A percentile compares a stretch with the other conserved stretches of the same genome.
These are phyloP conservation scores for Etheostoma spectabile DNA, from an alignment of 2,113 vertebrate species.

Conservation along the genomic window DNA sequence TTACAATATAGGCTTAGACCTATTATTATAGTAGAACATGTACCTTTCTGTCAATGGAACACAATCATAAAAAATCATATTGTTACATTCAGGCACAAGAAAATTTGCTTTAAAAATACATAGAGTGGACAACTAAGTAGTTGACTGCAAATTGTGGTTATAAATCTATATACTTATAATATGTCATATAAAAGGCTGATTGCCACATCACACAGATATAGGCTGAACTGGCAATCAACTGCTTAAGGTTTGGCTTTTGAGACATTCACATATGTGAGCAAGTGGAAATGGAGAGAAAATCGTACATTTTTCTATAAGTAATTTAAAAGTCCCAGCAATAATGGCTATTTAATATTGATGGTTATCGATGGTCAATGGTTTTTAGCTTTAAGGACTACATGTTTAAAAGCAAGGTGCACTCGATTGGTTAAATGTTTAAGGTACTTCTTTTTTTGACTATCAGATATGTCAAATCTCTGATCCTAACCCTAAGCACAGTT, in stretches of 20 bases:
- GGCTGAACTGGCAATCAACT: neutral
- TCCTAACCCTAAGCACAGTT: too few relatives aligned
- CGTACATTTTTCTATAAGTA: neutral
- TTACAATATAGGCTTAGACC: neutral
- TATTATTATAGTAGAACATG: neutral
- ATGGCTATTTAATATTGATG: neutral
- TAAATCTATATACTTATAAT: neutral
- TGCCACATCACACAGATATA: neutral
- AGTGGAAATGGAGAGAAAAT: neutral
- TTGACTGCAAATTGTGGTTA: neutral
- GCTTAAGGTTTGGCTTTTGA: neutral
- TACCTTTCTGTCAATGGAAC: neutral
- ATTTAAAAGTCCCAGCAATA: neutral
- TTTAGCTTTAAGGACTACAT: constrained; percentile 7
- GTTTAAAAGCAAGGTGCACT: constrained; percentile 8
- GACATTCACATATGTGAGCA: neutral
- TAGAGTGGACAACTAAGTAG: neutral
- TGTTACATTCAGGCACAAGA: neutral
- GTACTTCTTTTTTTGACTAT: neutral
- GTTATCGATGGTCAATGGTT: neutral
- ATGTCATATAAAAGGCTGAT: neutral
- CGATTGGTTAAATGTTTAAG: constrained; percentile 12
- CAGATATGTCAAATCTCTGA: constrained; percentile 26
- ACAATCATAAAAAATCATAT: neutral
- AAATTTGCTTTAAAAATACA: constrained; percentile 1